phyloP scores from a whole-genome alignment of 2,797 vertebrate genomes.

The Gadopsis marmoratus region DNA sequence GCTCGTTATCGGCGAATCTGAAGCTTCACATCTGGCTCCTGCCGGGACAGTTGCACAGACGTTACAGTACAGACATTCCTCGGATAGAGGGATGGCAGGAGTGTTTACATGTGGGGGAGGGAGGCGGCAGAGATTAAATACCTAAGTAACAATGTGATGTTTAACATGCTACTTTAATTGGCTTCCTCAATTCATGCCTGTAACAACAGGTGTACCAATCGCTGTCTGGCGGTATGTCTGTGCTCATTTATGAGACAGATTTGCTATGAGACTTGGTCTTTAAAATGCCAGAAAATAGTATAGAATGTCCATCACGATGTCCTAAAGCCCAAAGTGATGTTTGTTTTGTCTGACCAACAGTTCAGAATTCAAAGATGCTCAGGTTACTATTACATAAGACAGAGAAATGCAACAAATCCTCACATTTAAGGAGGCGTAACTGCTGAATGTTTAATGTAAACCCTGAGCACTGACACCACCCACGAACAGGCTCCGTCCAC shows the following conservation, averaged over 20 bases:
- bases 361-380: background rate
- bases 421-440: background rate
- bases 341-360: background rate
- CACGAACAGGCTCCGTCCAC: background rate
- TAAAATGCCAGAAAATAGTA: background rate
- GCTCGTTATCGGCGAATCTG: conserved; percentile 40
- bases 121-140: conserved; percentile 28
- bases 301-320: background rate
- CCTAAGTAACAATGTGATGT: conserved; percentile 8
- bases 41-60: conserved; percentile 42
- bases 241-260: background rate
- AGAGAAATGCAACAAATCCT: background rate
- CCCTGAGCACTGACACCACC: background rate
- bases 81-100: conserved; percentile 50
- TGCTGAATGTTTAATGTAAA: background rate
- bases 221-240: background rate
- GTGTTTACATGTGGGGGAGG: conserved; percentile 28
- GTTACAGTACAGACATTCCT: conserved; percentile 60
- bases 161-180: conserved; percentile 3
- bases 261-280: no score
- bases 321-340: background rate
- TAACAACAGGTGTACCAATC: background rate
- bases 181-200: background rate
- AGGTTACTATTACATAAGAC: background rate
- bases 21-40: conserved; percentile 72